phyloP scores from a whole-genome alignment of 2,113 vertebrate genomes.

The Struthidea cinerea region DNA sequence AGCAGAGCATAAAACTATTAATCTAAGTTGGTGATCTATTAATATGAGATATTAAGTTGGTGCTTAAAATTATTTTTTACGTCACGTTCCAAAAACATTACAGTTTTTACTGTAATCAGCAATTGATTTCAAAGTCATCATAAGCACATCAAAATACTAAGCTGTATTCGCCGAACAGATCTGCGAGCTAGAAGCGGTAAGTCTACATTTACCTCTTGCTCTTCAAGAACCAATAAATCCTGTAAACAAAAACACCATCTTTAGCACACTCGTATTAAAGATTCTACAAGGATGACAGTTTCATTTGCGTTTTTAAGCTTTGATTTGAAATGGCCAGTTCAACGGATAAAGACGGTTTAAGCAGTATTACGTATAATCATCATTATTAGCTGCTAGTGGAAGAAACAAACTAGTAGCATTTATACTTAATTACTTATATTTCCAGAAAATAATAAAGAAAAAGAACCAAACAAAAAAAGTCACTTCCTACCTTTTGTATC shows the following conservation, averaged over 20 bases:
- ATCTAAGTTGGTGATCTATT: not conserved
- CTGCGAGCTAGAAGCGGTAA: not conserved
- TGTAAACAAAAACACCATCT: constrained; percentile 59
- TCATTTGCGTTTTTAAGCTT: not conserved
- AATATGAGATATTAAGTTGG: not conserved
- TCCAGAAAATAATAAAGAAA: not conserved
- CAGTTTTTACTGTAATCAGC: not conserved
- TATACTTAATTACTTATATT: not conserved
- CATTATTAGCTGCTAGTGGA: not conserved
- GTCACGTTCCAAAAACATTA: not conserved
- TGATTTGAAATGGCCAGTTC: not conserved
- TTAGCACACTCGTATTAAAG: not conserved
- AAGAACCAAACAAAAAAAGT: not conserved
- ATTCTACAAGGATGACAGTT: not conserved
- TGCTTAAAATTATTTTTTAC: not conserved
- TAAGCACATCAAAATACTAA: not conserved
- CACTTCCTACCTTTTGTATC: constrained; percentile 90
- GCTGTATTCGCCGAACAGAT: not conserved
- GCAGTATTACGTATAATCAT: not conserved
- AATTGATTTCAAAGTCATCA: not conserved
- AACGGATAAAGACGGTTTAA: not conserved
- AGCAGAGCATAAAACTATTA: not conserved
- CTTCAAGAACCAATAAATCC: constrained; percentile 97
- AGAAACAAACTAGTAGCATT: not conserved
- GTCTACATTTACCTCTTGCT: constrained; percentile 87